A percentile compares a stretch with the other conserved stretches of the same genome.
Conservation (phyloP, 30 jellyfish, hydroid and myxozoan species). For the Catostylus mosaicus region DNA sequence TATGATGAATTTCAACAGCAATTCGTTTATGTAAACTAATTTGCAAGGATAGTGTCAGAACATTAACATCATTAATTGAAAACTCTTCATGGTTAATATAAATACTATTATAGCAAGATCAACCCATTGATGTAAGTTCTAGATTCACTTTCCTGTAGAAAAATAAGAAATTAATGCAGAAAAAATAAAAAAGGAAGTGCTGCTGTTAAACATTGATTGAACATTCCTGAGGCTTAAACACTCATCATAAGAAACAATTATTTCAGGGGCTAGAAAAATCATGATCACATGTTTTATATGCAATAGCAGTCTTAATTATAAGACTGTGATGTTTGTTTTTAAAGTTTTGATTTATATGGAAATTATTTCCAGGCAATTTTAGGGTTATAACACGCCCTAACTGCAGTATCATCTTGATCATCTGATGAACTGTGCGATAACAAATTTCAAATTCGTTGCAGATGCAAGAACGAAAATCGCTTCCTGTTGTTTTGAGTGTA, state of each 20-base stretch:
- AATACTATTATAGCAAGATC: not conserved
- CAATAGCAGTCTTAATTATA: not conserved
- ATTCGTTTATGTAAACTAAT: not conserved
- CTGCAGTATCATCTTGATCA: not conserved
- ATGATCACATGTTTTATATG: not conserved
- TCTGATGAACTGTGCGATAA: too few relatives aligned
- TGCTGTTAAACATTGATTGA: too few relatives aligned
- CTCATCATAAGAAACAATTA: too few relatives aligned
- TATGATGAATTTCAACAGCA: not conserved
- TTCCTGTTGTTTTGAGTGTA: conserved; percentile 48
- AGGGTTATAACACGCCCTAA: not conserved
- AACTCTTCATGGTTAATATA: not conserved
- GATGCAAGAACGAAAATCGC: conserved; percentile 59
- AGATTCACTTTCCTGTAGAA: too few relatives aligned
- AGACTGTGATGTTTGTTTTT: not conserved
- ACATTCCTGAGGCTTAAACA: too few relatives aligned
- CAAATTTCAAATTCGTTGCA: not conserved
- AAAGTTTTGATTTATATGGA: not conserved
- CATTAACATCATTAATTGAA: too few relatives aligned
- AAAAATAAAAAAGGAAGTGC: too few relatives aligned
- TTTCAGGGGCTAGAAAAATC: not conserved
- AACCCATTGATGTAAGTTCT: too few relatives aligned
- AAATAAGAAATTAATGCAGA: too few relatives aligned
- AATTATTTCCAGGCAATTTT: not conserved
- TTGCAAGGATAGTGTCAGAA: not conserved